phyloP scores from a whole-genome alignment of 2,888 invertebrate genomes.

The Strigamia crassipes region DNA sequence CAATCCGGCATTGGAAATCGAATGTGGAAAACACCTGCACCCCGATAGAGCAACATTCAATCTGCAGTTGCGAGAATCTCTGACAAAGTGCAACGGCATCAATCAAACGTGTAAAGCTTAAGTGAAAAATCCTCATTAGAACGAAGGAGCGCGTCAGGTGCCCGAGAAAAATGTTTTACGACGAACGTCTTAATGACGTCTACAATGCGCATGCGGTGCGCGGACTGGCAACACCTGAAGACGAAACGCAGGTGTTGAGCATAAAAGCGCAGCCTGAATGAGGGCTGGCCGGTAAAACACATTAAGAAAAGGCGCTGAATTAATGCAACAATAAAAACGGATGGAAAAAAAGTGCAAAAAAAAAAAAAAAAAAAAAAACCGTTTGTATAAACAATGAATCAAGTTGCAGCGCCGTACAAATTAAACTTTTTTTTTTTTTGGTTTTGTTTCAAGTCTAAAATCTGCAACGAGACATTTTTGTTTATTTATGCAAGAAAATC shows the following conservation, averaged over 20 bases:
- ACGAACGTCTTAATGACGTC: constrained; percentile 17
- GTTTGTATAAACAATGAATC: constrained; percentile 25
- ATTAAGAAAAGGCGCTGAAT: constrained; percentile 30
- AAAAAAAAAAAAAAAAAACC: not conserved
- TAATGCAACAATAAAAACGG: not conserved
- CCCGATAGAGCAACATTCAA: not conserved
- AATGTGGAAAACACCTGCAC: not conserved
- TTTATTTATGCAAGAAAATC: too few relatives aligned
- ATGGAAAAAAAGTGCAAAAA: not conserved
- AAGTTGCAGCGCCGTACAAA: not conserved
- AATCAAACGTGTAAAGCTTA: not conserved
- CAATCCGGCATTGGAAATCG: not conserved
- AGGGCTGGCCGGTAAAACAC: constrained; percentile 26
- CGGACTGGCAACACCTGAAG: constrained; percentile 30
- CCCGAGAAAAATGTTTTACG: not conserved
- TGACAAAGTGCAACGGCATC: not conserved
- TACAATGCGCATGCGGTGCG: constrained; percentile 30
- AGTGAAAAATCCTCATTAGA: not conserved
- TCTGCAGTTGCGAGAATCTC: not conserved
- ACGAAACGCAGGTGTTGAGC: constrained; percentile 30
- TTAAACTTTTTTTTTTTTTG: not conserved
- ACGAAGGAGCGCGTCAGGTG: constrained; percentile 5
- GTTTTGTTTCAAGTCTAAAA: not conserved
- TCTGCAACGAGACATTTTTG: too few relatives aligned
- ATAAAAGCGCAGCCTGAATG: constrained; percentile 22